Percentiles rank a stretch among this genome's conserved stretches.
Conservation (phyloP, 2,113 vertebrate species). For the Stigmatopora nigra region DNA sequence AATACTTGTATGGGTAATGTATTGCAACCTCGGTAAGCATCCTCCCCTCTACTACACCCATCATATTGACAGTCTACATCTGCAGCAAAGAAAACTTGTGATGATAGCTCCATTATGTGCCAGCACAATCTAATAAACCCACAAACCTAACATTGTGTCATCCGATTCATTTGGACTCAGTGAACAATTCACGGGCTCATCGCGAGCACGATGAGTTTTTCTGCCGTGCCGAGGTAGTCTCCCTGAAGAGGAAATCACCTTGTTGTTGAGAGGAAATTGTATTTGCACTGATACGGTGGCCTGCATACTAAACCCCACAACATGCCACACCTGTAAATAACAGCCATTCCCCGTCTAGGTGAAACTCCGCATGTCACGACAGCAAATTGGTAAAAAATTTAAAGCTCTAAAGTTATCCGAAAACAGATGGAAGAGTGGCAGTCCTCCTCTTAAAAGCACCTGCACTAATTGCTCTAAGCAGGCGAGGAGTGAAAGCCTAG, state of each 20-base stretch:
- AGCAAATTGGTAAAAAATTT: constrained; percentile 46
- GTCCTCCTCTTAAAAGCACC: constrained; percentile 32
- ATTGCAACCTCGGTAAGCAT: constrained; percentile 25
- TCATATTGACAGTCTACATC: constrained; percentile 14
- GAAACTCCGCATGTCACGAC: constrained; percentile 35
- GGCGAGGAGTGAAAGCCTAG: constrained; percentile 6
- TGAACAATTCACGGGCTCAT: constrained; percentile 25
- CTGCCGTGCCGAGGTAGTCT: constrained; percentile 4
- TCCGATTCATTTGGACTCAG: constrained; percentile 19
- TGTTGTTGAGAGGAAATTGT: constrained; percentile 41
- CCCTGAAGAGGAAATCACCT: constrained; percentile 47
- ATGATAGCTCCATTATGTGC: constrained; percentile 10
- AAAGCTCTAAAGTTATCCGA: constrained; percentile 54
- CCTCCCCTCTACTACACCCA: constrained; percentile 23
- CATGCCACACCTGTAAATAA: constrained; percentile 53
- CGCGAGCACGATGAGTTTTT: constrained; percentile 10
- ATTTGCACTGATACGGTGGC: constrained; percentile 41
- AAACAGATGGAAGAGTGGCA: constrained; percentile 49
- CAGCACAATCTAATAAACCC: constrained; percentile 27
- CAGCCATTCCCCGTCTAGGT: constrained; percentile 43
- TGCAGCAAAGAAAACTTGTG: constrained; percentile 11
- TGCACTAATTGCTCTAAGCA: constrained; percentile 49
- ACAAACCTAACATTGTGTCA: constrained; percentile 17
- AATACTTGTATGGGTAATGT: constrained; percentile 34
- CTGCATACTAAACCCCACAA: constrained; percentile 49